These are phyloP conservation scores for Reticulitermes lucifugus DNA, from an alignment of 2,888 invertebrate species.

Conservation along the genomic window DNA sequence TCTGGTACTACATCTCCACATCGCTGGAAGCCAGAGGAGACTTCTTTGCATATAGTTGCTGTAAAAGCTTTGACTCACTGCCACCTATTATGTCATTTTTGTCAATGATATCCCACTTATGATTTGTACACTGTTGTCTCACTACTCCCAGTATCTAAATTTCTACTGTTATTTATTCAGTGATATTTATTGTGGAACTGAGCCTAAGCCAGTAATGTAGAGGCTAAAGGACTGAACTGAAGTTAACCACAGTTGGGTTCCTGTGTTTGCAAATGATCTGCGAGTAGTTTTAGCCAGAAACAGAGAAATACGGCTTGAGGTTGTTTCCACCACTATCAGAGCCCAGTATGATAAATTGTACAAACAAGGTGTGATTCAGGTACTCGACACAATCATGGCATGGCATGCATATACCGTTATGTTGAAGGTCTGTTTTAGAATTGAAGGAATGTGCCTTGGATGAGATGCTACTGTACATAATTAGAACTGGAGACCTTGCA, in stretches of 20 bases:
- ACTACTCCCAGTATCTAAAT: not conserved
- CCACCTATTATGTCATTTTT: not conserved
- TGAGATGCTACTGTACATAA: not conserved
- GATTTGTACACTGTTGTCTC: not conserved
- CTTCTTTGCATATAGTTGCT: too few relatives aligned
- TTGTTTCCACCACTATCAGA: conserved; percentile 54
- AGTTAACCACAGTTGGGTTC: conserved; percentile 21
- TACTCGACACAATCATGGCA: conserved; percentile 32
- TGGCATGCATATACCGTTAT: not conserved
- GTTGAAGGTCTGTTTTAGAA: not conserved
- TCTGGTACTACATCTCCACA: too few relatives aligned
- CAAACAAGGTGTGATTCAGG: conserved; percentile 57
- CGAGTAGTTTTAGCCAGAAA: not conserved
- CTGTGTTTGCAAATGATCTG: conserved; percentile 8
- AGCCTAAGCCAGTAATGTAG: conserved; percentile 5
- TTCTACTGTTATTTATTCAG: conserved; percentile 25
- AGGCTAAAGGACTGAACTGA: not conserved
- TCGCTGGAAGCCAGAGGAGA: too few relatives aligned
- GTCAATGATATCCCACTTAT: conserved; percentile 2
- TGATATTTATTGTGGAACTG: conserved; percentile 28
- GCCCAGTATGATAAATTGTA: conserved; percentile 58
- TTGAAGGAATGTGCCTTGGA: conserved; percentile 45
- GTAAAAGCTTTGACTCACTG: not conserved
- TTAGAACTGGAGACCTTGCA: conserved; percentile 27
- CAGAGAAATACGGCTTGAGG: conserved; percentile 10